phyloP scores from a whole-genome alignment of 2,113 vertebrate species.

The Pycnonotus jocosus region DNA sequence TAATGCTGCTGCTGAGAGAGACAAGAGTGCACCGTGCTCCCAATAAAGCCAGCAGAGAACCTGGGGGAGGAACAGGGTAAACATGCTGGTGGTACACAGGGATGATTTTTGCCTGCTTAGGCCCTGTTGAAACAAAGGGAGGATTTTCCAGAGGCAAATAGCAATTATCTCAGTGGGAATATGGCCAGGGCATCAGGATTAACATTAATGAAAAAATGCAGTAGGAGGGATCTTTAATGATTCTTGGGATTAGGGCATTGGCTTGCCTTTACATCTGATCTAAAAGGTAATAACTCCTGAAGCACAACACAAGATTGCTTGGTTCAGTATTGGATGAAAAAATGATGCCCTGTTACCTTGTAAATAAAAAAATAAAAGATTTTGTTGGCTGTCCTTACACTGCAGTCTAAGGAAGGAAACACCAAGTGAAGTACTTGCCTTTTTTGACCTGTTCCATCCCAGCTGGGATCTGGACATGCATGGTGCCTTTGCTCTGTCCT shows the following conservation, averaged over 20 bases:
- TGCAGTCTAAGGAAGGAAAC: neutral
- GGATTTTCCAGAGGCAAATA: neutral
- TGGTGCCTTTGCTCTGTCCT: neutral
- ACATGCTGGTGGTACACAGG: neutral
- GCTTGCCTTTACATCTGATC: neutral
- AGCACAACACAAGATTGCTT: neutral
- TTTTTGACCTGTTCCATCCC: neutral
- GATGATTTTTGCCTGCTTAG: neutral
- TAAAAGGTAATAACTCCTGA: neutral
- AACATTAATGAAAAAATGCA: neutral
- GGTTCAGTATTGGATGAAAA: neutral
- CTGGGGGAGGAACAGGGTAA: neutral
- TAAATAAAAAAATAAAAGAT: neutral
- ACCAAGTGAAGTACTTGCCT: neutral
- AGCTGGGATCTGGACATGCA: neutral
- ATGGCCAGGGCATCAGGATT: neutral
- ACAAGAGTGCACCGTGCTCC: accelerated
- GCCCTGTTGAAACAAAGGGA: neutral
- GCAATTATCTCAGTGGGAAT: neutral
- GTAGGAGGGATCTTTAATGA: neutral
- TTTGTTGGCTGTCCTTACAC: neutral
- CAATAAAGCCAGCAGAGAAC: neutral
- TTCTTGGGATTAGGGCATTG: neutral
- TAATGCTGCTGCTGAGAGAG: neutral
- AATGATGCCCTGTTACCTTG: neutral